A percentile compares a stretch with the other conserved stretches of the same genome.
phyloP scores from a whole-genome alignment of 2,888 invertebrate genomes.

The Dasysyrphus albostriatus region DNA sequence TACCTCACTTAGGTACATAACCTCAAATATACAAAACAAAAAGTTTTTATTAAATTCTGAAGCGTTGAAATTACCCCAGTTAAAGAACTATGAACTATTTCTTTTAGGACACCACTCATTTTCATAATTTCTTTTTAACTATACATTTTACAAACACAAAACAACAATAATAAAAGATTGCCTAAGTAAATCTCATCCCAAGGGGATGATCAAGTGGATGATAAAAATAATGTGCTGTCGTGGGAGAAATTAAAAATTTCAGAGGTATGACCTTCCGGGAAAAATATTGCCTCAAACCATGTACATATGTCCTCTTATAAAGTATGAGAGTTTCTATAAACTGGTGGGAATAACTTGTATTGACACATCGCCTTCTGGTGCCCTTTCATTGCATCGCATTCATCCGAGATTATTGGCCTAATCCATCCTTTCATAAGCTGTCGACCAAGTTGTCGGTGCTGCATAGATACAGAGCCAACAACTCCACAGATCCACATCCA shows the following conservation, averaged over 20 bases:
- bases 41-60: too few relatives aligned
- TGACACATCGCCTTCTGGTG: slow-evolving; percentile 69
- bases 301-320: not conserved
- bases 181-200: not conserved
- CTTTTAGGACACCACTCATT: too few relatives aligned
- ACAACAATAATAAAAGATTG: not conserved
- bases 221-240: slow-evolving; percentile 3
- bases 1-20: too few relatives aligned
- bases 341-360: slow-evolving; percentile 69
- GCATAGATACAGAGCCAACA: slow-evolving; percentile 7
- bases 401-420: slow-evolving; percentile 73
- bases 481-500: slow-evolving; percentile 52
- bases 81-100: too few relatives aligned
- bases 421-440: slow-evolving; percentile 70
- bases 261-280: slow-evolving; percentile 59
- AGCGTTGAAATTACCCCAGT: too few relatives aligned
- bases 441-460: slow-evolving; percentile 57
- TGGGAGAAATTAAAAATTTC: slow-evolving; percentile 61
- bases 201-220: slow-evolving; percentile 13
- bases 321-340: not conserved
- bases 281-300: slow-evolving; percentile 47
- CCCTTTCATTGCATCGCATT: slow-evolving; percentile 67
- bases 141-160: not conserved
- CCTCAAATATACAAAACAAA: too few relatives aligned
- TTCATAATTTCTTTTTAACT: too few relatives aligned